Percentiles rank a stretch among this genome's conserved stretches.
phyloP scores from a whole-genome alignment of 2,113 vertebrate genomes.

The Rissa tridactyla region DNA sequence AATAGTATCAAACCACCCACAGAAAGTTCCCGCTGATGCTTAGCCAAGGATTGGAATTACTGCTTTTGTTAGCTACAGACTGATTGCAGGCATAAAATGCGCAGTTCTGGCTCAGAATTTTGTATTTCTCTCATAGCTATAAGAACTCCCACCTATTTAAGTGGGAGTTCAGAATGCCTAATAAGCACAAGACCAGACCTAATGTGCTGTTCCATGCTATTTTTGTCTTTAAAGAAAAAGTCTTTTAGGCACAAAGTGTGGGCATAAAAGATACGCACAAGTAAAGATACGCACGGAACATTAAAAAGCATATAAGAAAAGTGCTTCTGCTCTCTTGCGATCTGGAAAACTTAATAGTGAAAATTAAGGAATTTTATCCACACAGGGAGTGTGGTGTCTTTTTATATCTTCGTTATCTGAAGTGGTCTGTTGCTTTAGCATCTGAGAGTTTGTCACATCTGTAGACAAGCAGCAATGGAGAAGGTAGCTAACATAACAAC shows the following conservation, averaged over 20 bases:
- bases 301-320: neutral
- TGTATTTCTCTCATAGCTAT: neutral
- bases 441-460: neutral
- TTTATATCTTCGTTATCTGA: neutral
- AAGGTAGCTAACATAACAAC: neutral
- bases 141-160: slow-evolving; percentile 1
- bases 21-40: neutral
- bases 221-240: neutral
- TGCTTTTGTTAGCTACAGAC: neutral
- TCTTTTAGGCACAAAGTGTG: neutral
- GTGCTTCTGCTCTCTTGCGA: neutral
- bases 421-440: neutral
- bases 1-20: neutral
- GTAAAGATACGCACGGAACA: accelerated
- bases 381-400: neutral
- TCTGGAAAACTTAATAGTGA: neutral
- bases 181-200: neutral
- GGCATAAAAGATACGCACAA: neutral
- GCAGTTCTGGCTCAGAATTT: neutral
- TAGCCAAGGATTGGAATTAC: neutral
- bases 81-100: neutral
- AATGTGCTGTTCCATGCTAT: neutral
- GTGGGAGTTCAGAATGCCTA: slow-evolving; percentile 23
- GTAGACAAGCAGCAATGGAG: neutral
- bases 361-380: neutral